Evolutionary conservation across 1,140 invertebrate species (phyloP).

Genomic region (Dendroctonus valens): DNA sequence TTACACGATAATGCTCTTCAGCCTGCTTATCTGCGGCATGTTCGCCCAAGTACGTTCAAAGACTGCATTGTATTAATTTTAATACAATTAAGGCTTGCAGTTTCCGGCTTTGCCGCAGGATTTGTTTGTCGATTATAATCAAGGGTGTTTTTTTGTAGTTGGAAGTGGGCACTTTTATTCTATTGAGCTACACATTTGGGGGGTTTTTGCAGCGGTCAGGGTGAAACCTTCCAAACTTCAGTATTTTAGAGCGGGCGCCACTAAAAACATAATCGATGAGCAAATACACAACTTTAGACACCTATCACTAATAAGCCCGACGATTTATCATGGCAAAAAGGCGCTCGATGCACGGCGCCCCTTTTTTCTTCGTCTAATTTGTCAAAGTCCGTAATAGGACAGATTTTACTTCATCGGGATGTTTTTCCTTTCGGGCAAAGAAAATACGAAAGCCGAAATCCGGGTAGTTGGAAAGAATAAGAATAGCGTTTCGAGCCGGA

Average conservation of each 20-base stretch:
- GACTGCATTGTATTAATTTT: slow-evolving; percentile 7
- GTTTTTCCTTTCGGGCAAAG: slow-evolving; percentile 10
- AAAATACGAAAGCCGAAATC: slow-evolving; percentile 5
- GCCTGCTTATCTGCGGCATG: slow-evolving; percentile 4
- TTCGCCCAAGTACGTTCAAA: background rate
- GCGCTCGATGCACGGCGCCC: slow-evolving; percentile 6
- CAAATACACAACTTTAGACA: background rate
- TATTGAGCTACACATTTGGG: too few species aligned
- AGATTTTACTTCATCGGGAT: slow-evolving; percentile 19
- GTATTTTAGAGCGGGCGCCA: too few species aligned
- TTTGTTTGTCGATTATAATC: too few species aligned
- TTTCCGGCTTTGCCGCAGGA: background rate
- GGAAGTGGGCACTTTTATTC: too few species aligned
- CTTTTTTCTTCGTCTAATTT: slow-evolving; percentile 17
- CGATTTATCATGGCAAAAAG: slow-evolving; percentile 16
- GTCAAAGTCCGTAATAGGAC: slow-evolving; percentile 22
- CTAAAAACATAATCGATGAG: background rate
- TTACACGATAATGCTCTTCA: slow-evolving; percentile 13
- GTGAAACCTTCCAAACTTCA: too few species aligned
- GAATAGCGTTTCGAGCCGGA: too few species aligned
- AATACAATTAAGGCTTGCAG: slow-evolving; percentile 2
- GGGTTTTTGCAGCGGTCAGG: too few species aligned
- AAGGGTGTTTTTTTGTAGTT: too few species aligned
- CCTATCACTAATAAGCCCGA: slow-evolving; percentile 13
- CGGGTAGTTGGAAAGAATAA: too few species aligned